Base-by-base conservation (phyloP, 35 echinoderm and acorn worm genomes). In the Stichopus chloronotus region DNA sequence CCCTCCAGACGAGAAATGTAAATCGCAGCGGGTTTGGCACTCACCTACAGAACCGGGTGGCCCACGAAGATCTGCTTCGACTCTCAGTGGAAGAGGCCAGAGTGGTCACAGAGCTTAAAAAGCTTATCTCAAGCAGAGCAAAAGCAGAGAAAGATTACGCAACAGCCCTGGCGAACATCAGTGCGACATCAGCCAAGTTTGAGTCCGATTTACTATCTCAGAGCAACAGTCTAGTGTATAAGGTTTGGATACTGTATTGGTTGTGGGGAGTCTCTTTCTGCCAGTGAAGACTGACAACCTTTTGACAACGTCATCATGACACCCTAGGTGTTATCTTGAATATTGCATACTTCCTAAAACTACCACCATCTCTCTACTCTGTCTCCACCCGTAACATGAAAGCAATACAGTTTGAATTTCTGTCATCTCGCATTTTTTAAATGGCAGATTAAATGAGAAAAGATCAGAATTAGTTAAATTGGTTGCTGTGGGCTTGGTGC, bases 111-210 rank as follows among this genome's bases (percentile, higher is more conserved):
- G 88, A 91, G 57, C 69, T 91, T 4, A 91, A 91, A 69, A 91
- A 91, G 72, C 63, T 91, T 0, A 54, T 91, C 10, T 63, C 56
- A 13, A 91, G 88, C 68, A 63, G 88, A 78, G 88, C 88, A 8
- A 96, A 92, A 56, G 94, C 93, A 11, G 97, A 99, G 93, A 90
- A 84, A 24, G 97, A 99, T 16, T 99, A 99, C 74, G 95, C 97
- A 56, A 92, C 87, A 52, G 95, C 97, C 8, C 90, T 99, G 23
- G 30, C 63, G 17, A 87, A 91, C 5, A 93, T 99, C 9, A 77
- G 92, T 59, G 78, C 76, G 23, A 72, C 94, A 59, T 93, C 97
- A 16, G 72, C 69, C 22, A 92, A 92, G 79, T 96, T 99, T 78
- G 95, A 99, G 10, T 92, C 94, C 12, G 96, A 97, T 69, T 72